phyloP scores from a whole-genome alignment of 2,797 vertebrate genomes.

The Tokudaia muenninki region DNA sequence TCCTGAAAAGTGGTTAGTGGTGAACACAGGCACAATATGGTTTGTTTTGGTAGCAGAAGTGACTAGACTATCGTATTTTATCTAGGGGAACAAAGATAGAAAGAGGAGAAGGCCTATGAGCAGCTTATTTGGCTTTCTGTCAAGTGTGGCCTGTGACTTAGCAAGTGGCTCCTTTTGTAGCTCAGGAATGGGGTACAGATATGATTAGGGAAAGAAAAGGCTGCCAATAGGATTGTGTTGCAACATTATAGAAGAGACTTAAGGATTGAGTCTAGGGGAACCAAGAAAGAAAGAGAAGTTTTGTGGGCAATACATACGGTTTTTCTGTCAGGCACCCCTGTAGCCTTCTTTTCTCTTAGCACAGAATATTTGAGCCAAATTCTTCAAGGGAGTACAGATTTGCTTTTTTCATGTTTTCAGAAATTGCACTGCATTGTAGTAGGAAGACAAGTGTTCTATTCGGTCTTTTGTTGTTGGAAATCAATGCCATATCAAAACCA shows the following conservation, averaged over 20 bases:
- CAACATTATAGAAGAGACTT: not conserved
- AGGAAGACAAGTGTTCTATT: not conserved
- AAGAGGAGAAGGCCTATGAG: too few relatives aligned
- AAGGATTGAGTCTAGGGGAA: not conserved
- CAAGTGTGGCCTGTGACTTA: not conserved
- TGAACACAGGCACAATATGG: too few relatives aligned
- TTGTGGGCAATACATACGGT: not conserved
- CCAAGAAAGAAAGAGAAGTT: not conserved
- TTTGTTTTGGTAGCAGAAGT: too few relatives aligned
- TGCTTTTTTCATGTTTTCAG: not conserved
- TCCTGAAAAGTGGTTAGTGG: not conserved
- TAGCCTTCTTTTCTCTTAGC: not conserved
- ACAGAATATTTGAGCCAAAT: not conserved
- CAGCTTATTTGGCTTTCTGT: not conserved
- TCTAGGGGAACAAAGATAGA: not conserved
- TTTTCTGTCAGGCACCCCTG: not conserved
- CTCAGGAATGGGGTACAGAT: too few relatives aligned
- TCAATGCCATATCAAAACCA: not conserved
- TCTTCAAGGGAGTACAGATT: not conserved
- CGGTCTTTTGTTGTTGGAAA: not conserved
- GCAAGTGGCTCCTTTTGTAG: fast-evolving
- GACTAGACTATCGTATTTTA: not conserved
- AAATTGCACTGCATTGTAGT: not conserved
- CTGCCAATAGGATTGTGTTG: not conserved
- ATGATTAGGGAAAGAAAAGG: not conserved